A percentile compares a stretch with the other conserved stretches of the same genome.
These are phyloP conservation scores for Cataglyphis rosenhaueri DNA, from an alignment of 2,888 invertebrate genomes.

Conservation along the genomic window DNA sequence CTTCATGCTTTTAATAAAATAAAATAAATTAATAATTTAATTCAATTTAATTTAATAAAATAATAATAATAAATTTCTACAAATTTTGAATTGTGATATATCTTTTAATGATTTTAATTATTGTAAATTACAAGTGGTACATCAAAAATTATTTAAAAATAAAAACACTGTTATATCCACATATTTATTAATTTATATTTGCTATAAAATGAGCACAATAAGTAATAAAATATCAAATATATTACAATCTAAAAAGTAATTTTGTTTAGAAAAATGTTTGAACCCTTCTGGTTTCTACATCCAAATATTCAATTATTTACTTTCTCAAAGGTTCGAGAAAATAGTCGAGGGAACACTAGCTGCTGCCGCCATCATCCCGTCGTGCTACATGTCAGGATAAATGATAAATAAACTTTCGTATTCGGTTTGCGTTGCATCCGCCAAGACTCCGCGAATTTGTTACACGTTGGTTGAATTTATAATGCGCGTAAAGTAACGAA, in stretches of 20 bases:
- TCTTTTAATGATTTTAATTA: neutral
- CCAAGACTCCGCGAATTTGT: slow-evolving; percentile 74
- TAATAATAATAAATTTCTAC: neutral
- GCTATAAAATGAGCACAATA: neutral
- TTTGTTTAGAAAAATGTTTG: neutral
- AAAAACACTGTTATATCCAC: too few species aligned
- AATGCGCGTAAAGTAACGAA: slow-evolving; percentile 64
- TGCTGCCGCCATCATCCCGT: slow-evolving; percentile 21
- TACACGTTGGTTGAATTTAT: slow-evolving; percentile 75
- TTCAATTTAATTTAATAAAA: neutral
- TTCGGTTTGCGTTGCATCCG: slow-evolving; percentile 62
- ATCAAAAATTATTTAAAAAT: neutral
- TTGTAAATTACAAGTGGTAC: neutral
- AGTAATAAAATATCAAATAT: neutral
- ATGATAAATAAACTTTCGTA: slow-evolving; percentile 63
- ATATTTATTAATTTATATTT: neutral
- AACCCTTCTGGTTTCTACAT: neutral
- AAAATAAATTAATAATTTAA: neutral
- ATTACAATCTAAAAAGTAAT: neutral
- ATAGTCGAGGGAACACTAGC: neutral
- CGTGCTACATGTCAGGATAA: slow-evolving; percentile 44
- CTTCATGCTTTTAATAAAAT: neutral
- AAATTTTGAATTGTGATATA: neutral
- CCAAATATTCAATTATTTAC: slow-evolving; percentile 9
- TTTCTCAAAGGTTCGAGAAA: neutral